Conservation (phyloP, 2,797 vertebrate species). For the Pygocentrus nattereri region DNA sequence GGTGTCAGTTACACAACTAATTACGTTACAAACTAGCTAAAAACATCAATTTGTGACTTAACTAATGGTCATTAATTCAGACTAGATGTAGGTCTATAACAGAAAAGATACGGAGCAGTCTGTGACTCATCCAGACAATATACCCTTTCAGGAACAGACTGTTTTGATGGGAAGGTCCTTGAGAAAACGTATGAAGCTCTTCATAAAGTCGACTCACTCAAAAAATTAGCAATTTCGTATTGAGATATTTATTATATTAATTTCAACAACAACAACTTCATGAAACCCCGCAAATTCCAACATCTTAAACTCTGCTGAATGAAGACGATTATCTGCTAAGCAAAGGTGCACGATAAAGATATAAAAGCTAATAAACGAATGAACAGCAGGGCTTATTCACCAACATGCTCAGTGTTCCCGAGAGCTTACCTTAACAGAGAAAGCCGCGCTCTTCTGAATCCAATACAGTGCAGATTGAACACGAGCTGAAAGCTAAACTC, state of each 20-base stretch:
- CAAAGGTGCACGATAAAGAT: not conserved
- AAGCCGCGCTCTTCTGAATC: slow-evolving; percentile 35
- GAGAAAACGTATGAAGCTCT: not conserved
- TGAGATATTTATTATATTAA: too few species aligned
- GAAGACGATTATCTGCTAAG: not conserved
- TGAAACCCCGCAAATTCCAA: too few species aligned
- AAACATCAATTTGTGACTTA: slow-evolving; percentile 40
- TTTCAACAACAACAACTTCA: too few species aligned
- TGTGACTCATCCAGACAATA: not conserved
- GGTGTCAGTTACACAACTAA: slow-evolving; percentile 44
- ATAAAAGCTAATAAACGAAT: not conserved
- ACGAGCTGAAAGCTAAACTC: not conserved
- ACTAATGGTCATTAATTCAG: not conserved
- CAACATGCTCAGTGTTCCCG: not conserved
- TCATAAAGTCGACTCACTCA: not conserved
- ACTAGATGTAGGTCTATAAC: not conserved
- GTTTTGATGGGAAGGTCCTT: not conserved
- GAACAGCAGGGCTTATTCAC: not conserved
- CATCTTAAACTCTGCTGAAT: not conserved
- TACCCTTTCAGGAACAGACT: not conserved
- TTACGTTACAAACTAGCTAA: slow-evolving; percentile 35
- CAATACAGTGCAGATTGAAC: not conserved
- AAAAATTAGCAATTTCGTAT: not conserved
- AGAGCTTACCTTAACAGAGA: slow-evolving; percentile 46
- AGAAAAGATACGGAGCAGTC: not conserved